Conservation (phyloP, 2,113 vertebrate genomes). For the Marcusenius ussheri region DNA sequence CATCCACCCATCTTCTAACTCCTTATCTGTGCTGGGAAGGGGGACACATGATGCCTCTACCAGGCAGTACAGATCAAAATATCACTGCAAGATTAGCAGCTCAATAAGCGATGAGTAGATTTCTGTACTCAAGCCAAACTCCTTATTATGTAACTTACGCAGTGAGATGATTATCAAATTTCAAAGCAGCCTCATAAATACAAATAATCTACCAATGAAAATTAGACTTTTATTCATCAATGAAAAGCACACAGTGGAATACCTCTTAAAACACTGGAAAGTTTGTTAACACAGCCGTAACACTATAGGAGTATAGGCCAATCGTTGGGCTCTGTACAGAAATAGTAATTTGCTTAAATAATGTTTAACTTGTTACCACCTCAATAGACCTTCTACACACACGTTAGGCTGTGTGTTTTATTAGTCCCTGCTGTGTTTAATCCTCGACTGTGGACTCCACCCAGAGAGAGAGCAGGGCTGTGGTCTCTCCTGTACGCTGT, state of each 20-base stretch:
- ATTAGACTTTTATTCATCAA: neutral
- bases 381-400: neutral
- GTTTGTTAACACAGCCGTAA: neutral
- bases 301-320: neutral
- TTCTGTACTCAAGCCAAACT: neutral
- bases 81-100: neutral
- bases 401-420: neutral
- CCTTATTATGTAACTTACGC: neutral
- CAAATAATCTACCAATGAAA: neutral
- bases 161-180: neutral
- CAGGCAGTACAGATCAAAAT: neutral
- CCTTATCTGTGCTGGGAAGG: neutral
- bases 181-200: neutral
- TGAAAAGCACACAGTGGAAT: neutral
- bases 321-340: neutral
- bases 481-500: neutral
- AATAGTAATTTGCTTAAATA: neutral
- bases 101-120: neutral
- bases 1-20: neutral
- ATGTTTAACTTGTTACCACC: neutral
- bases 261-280: neutral
- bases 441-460: neutral
- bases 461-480: conserved; percentile 1
- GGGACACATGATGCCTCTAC: neutral
- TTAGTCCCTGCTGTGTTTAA: neutral